Evolutionary conservation across 2,797 vertebrate genomes (phyloP), one percentile per base, ranked within the genome.

Genomic region (Rhynchotus rufescens): DNA sequence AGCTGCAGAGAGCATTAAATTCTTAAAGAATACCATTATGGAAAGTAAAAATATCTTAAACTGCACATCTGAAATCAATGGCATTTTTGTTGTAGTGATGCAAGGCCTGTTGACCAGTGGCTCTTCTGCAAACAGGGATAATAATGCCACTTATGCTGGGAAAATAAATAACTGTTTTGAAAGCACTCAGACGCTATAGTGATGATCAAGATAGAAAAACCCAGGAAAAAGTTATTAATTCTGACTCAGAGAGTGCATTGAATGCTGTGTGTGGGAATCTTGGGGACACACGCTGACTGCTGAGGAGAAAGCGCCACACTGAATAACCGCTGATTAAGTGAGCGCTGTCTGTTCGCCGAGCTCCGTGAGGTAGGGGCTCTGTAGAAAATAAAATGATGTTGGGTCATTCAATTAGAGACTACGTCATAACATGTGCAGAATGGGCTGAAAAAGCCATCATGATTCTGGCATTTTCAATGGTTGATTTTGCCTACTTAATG

Each of bases 401-500:
- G n/a, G 54, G 30, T 42, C 3, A 3, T 21, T 79, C 61, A 38
- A n/a, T 49, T 51, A 52, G 66, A 51, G 56, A 51, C 38, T 34
- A 22, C 13, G 1, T 76, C 84, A 52, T 17, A 47, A 34, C 32
- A 8, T 25, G 36, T 13, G 23, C 60, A 7, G 75, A 52, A 21
- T 0, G 11, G 84, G 69, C 56, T 87, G 66, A 73, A 77, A 72
- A 64, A 68, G 76, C 61, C 54, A 2, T 34, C 44, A 3, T 1
- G 5, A 59, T 5, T 3, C 5, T 40, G 44, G 60, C 3, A 14
- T 34, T 34, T 30, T 3, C 68, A 5, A 0, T 2, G 20, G 28
- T 42, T 65, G 76, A 17, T 62, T 32, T 62, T 45, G 73, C 42
- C 15, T 15, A 1, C 4, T 9, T n/a, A 7, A 3, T 7, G 59